Base-by-base conservation (phyloP, 2,797 vertebrate genomes). In the Epinephelus coioides region DNA sequence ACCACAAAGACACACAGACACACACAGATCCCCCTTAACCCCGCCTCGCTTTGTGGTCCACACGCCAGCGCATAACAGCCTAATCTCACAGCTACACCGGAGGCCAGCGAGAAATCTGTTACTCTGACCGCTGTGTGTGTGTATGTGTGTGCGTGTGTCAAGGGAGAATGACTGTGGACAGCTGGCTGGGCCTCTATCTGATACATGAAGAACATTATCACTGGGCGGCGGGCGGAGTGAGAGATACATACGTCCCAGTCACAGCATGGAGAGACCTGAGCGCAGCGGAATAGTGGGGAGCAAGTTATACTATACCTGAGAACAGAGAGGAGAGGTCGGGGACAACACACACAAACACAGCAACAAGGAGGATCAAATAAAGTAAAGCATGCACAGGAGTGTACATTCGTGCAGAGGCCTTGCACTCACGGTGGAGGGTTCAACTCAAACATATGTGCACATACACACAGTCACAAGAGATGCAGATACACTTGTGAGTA, bases 311-410 rank as follows among this genome's bases (percentile, higher is more conserved):
- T 93, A 94, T 81, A 95, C 92, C 89, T 90, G 92, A 83, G 91
- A 79, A 75, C n/a, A 69, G 60, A 82, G 82, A 69, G 89, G 78
- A 87, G 86, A 61, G 79, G 81, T 56, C 6, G 69, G 73, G 82
- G 81, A 91, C 89, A 93, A 93, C 92, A 92, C 88, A 82, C 86
- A 91, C 89, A 92, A 91, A 92, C 93, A 94, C 90, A 85, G 93
- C 91, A 94, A 94, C 92, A 90, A 91, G 84, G 65, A 57, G 87
- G 91, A 88, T 92, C 83, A 77, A 73, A 86, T 91, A 78, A 66
- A 91, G 74, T n/a, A 76, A 53, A 81, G 79, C 73, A 66, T 43
- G 79, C 55, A 69, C 70, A 76, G 82, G 80, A 83, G 70, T 30
- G 54, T n/a, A 70, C 61, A 69, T 74, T 78, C 8, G 5, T 40